phyloP scores from a whole-genome alignment of 1,140 invertebrate species.

The Megathymus violae region DNA sequence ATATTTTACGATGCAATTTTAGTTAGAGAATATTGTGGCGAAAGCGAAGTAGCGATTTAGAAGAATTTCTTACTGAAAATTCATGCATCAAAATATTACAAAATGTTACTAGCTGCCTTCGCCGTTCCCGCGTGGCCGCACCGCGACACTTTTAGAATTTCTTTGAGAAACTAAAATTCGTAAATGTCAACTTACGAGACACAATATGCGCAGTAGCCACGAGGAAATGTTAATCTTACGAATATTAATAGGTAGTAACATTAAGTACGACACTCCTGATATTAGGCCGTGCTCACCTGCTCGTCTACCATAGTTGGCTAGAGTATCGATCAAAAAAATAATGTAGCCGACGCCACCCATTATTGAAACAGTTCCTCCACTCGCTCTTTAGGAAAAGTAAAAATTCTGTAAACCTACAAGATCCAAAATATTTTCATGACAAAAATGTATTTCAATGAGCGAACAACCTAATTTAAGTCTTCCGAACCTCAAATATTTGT shows the following conservation, averaged over 20 bases:
- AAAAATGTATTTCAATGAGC: background rate
- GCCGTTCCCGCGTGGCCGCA: conserved; percentile 1
- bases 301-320: too few relatives aligned
- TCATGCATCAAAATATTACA: conserved; percentile 14
- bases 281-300: too few relatives aligned
- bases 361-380: too few relatives aligned
- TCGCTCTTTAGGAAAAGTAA: background rate
- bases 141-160: conserved; percentile 3
- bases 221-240: too few relatives aligned
- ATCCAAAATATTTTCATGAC: background rate
- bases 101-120: conserved; percentile 6
- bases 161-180: conserved; percentile 1
- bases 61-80: conserved; percentile 20
- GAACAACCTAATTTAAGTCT: background rate
- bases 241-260: too few relatives aligned
- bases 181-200: background rate
- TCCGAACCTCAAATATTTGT: conserved; percentile 59
- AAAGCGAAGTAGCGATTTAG: conserved; percentile 13
- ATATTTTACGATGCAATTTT: conserved; percentile 25
- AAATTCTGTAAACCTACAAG: background rate
- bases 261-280: too few relatives aligned
- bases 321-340: too few relatives aligned
- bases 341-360: too few relatives aligned
- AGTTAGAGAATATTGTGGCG: conserved; percentile 24
- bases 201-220: too few relatives aligned